A percentile compares a stretch with the other conserved stretches of the same genome.
These are phyloP conservation scores for Bilobella aurantiaca DNA, from an alignment of 1,140 invertebrate species.

Conservation along the genomic window DNA sequence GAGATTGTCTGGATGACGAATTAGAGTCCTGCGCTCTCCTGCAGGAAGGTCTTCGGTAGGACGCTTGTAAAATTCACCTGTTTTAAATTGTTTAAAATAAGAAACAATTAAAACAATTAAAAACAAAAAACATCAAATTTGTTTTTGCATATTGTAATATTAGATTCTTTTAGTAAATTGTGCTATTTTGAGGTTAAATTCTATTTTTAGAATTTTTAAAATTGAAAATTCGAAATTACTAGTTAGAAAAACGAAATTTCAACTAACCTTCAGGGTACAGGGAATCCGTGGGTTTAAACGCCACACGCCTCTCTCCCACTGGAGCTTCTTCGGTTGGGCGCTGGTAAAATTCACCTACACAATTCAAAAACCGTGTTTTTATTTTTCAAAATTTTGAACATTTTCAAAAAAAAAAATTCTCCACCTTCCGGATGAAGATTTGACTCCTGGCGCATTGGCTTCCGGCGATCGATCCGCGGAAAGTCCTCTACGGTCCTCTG, in stretches of 20 bases:
- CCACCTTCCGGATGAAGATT: constrained; percentile 39
- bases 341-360: constrained; percentile 32
- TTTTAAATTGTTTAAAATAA: constrained; percentile 1
- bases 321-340: constrained; percentile 27
- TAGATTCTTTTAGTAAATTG: constrained; percentile 54
- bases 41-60: constrained; percentile 18
- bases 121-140: too few relatives aligned
- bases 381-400: too few relatives aligned
- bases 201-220: too few relatives aligned
- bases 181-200: too few relatives aligned
- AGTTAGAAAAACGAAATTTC: too few relatives aligned
- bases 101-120: too few relatives aligned
- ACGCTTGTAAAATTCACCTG: constrained; percentile 22
- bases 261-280: too few relatives aligned
- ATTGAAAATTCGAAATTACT: too few relatives aligned
- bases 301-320: constrained; percentile 17
- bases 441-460: constrained; percentile 29
- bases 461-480: constrained; percentile 28
- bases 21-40: constrained; percentile 36
- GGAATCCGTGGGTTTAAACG: constrained; percentile 41
- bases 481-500: constrained; percentile 25
- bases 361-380: too few relatives aligned
- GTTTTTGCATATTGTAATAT: constrained; percentile 43
- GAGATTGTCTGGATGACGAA: constrained; percentile 39
- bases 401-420: constrained; percentile 34